Percentiles rank a stretch among this genome's conserved stretches.
Evolutionary conservation across 2,113 vertebrate genomes (phyloP).

Genomic region (Entosphenus tridentatus): DNA sequence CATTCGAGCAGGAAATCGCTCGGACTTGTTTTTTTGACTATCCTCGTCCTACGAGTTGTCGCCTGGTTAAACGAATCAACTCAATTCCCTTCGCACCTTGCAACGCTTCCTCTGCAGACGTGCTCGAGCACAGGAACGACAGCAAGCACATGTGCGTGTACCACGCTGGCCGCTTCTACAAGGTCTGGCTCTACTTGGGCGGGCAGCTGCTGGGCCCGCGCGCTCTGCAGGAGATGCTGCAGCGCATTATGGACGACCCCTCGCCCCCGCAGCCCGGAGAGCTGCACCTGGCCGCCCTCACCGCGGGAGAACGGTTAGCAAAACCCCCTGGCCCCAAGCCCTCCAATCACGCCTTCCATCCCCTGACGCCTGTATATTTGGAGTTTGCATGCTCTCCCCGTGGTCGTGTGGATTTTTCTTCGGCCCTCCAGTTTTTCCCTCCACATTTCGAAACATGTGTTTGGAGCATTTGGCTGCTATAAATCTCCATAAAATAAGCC

Average conservation of each 20-base stretch:
- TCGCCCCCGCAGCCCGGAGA: slow-evolving; percentile 46
- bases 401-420: too few relatives aligned
- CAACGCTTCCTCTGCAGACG: slow-evolving; percentile 22
- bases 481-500: too few relatives aligned
- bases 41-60: too few relatives aligned
- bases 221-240: slow-evolving; percentile 60
- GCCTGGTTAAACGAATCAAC: not conserved
- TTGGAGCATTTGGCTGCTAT: too few relatives aligned
- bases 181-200: slow-evolving; percentile 52
- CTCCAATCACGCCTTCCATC: too few relatives aligned
- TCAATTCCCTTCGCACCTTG: not conserved
- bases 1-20: too few relatives aligned
- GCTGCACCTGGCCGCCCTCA: slow-evolving; percentile 44
- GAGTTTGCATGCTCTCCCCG: too few relatives aligned
- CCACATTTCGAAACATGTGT: too few relatives aligned
- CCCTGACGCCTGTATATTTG: too few relatives aligned
- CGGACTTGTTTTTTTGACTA: too few relatives aligned
- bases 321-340: not conserved
- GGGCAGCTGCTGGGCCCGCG: slow-evolving; percentile 40
- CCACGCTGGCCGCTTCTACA: slow-evolving; percentile 60
- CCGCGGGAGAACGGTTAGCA: slow-evolving; percentile 47
- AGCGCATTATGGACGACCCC: slow-evolving; percentile 50
- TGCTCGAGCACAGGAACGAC: slow-evolving; percentile 46
- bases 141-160: slow-evolving; percentile 59
- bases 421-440: too few relatives aligned